Percentiles rank a stretch among this genome's conserved stretches.
phyloP scores from a whole-genome alignment of 2,113 vertebrate species.

The Cryptoleucopteryx plumbea region DNA sequence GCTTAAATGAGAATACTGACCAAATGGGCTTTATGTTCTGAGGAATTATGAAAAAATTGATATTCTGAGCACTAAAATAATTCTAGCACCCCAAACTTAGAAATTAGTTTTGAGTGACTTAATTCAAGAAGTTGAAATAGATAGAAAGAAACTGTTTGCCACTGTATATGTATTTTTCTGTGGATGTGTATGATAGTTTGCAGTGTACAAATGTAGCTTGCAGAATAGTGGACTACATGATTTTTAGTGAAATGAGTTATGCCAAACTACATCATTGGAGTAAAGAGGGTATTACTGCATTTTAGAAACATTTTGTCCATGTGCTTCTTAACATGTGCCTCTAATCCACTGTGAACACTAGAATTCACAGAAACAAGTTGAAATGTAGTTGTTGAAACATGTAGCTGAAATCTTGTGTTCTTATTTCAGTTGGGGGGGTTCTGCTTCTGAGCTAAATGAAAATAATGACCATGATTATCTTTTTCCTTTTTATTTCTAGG shows the following conservation, averaged over 20 bases:
- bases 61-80: background rate
- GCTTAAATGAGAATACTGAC: background rate
- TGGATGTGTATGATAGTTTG: background rate
- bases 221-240: background rate
- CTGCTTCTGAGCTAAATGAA: background rate
- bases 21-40: background rate
- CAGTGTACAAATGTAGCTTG: background rate
- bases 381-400: background rate
- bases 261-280: background rate
- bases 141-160: background rate
- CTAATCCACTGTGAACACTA: background rate
- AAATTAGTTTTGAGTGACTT: background rate
- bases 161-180: background rate
- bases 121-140: background rate
- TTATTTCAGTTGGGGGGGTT: background rate
- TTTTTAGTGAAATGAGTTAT: background rate
- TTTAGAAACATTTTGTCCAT: background rate
- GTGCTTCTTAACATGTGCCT: background rate
- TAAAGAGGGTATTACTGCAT: background rate
- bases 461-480: background rate
- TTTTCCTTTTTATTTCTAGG: constrained; percentile 71
- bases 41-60: background rate
- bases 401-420: background rate
- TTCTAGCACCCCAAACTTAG: background rate
- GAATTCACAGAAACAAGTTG: background rate